These are phyloP conservation scores for Diarsia mendica DNA, from an alignment of 2,888 invertebrate species.

Conservation along the genomic window DNA sequence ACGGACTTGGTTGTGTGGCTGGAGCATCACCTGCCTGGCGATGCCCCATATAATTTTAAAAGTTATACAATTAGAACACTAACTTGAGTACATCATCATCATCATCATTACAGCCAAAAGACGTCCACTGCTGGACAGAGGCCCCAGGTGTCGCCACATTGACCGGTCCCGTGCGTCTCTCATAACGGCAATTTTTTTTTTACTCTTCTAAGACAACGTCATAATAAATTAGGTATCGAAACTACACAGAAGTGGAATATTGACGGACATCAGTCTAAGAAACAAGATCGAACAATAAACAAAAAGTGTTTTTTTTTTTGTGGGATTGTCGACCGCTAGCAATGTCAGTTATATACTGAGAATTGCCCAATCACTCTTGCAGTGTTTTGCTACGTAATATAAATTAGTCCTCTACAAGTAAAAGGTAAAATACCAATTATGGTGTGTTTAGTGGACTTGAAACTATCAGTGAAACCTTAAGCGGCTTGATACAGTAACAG, in stretches of 20 bases:
- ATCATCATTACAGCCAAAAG: too few relatives aligned
- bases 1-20: too few relatives aligned
- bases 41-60: too few relatives aligned
- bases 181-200: neutral
- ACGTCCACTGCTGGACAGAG: too few relatives aligned
- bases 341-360: neutral
- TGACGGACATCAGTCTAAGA: neutral
- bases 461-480: neutral
- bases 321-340: neutral
- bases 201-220: neutral
- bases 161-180: too few relatives aligned
- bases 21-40: too few relatives aligned
- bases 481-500: neutral
- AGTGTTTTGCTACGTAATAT: neutral
- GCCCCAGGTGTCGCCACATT: too few relatives aligned
- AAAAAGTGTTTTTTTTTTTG: neutral
- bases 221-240: too few relatives aligned
- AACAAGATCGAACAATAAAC: neutral
- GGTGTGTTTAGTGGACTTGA: neutral
- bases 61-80: too few relatives aligned
- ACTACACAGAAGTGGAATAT: neutral
- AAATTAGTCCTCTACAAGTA: neutral
- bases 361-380: neutral
- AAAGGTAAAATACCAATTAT: neutral
- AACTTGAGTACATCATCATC: too few relatives aligned